Base-by-base conservation (phyloP, 2,888 invertebrate genomes). In the Cephus pulcher region DNA sequence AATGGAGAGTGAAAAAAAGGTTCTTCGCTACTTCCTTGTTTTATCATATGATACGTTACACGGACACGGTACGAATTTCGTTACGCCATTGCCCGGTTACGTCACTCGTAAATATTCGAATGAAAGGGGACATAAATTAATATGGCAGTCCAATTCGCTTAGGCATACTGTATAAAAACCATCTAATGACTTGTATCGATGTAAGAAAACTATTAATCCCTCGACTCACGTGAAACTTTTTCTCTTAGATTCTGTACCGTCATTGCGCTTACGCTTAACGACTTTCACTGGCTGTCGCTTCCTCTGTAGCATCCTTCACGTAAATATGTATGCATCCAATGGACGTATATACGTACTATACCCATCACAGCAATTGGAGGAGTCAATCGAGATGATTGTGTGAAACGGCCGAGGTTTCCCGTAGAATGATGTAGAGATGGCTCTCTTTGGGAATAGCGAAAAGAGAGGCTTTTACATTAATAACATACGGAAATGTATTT, bases 1-100 rank as follows among this genome's bases (percentile, higher is more conserved):
- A 74, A 74, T 74, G 74, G 74, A 35, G 74, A 71, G 71, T 32
- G 71, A 71, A 71, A 71, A 30, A 34, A 33, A 30, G 32, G 32
- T 34, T n/a, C 35, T 74, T 35, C 74, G 30, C 0, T 12, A 71
- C 74, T 74, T 74, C 74, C 35, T 74, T 30, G 37, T 74, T 74
- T 35, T 34, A 33, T 23, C 56, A 9, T 56, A 56, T 9, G 56
- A 56, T 56, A 56, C 0, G 23, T 56, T 56, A 56, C 23, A 56
- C 56, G 9, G 23, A 56, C 23, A 56, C 56, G 23, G 23, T 56
- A 56, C 56, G 23, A 56, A 15, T 56, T 56, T 56, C 23, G 23
- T 23, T 56, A 56, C 0, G 23, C 56, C 23, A 23, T 23, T 12
- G 15, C 40, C 15, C 23, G 15, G 23, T 56, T 23, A 56, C 23